Conservation (phyloP, 2,113 vertebrate species). For the Enhydra lutris region DNA sequence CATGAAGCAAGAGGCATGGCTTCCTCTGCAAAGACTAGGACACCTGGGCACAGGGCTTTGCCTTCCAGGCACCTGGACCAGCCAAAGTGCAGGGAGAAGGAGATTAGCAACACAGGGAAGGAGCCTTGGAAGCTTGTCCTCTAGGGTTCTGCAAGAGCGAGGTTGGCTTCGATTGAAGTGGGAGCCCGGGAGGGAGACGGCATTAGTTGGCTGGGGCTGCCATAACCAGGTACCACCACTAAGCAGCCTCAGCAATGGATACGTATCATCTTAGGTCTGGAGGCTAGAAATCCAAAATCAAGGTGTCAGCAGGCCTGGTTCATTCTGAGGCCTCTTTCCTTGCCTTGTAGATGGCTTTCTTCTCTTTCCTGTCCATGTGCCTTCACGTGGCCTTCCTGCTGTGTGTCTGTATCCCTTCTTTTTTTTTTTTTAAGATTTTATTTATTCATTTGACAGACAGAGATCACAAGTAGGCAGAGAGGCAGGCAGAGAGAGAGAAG, state of each 20-base stretch:
- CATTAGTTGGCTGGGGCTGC: neutral
- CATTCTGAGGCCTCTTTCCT: neutral
- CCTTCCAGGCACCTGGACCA: neutral
- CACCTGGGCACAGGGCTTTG: neutral
- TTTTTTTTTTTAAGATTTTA: too few relatives aligned
- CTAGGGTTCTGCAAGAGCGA: neutral
- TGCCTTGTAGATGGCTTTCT: neutral
- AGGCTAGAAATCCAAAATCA: neutral
- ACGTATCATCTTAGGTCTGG: neutral
- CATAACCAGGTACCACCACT: neutral
- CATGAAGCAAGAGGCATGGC: neutral
- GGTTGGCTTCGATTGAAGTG: neutral
- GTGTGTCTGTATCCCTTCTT: neutral
- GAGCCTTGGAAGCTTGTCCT: neutral
- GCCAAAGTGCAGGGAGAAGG: neutral
- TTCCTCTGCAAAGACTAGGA: neutral
- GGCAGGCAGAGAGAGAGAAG: too few relatives aligned
- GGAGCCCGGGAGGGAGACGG: neutral
- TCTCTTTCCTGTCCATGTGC: neutral
- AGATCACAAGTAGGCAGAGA: too few relatives aligned
- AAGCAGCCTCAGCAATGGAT: neutral
- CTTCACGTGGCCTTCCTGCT: neutral
- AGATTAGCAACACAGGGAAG: neutral
- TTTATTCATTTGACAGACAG: too few relatives aligned
- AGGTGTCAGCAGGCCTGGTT: neutral